These are phyloP conservation scores for Proteles cristata DNA, from an alignment of 2,113 vertebrate genomes.

Conservation along the genomic window DNA sequence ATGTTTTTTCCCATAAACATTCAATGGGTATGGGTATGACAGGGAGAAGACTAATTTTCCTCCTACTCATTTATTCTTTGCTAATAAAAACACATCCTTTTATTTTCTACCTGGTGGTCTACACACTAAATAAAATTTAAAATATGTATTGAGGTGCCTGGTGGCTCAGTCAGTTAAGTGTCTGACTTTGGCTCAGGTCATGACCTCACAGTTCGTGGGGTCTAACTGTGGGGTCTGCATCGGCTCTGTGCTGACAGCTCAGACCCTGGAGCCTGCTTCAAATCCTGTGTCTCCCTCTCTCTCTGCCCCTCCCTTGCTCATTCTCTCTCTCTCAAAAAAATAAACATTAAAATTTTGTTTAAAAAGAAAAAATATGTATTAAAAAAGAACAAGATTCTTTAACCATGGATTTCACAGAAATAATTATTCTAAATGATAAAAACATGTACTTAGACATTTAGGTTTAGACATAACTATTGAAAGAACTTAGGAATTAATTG, in stretches of 20 bases:
- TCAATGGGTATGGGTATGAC: neutral
- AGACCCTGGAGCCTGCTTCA: too few species aligned
- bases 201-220: too few species aligned
- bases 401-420: neutral
- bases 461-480: neutral
- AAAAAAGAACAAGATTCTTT: neutral
- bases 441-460: neutral
- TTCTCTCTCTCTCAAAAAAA: too few species aligned
- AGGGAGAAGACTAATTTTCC: slow-evolving; percentile 11
- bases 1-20: neutral
- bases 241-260: too few species aligned
- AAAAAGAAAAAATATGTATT: neutral
- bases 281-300: too few species aligned
- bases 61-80: neutral
- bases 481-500: neutral
- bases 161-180: too few species aligned
- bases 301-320: too few species aligned
- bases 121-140: neutral
- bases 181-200: too few species aligned
- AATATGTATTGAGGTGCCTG: neutral
- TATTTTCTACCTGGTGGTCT: neutral
- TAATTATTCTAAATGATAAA: slow-evolving; percentile 6
- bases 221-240: too few species aligned
- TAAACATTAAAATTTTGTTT: too few species aligned
- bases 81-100: slow-evolving; percentile 1